Evolutionary conservation across 2,113 vertebrate genomes (phyloP), one percentile per base, ranked within the genome.

Genomic region (Pachypanchax playfairii): DNA sequence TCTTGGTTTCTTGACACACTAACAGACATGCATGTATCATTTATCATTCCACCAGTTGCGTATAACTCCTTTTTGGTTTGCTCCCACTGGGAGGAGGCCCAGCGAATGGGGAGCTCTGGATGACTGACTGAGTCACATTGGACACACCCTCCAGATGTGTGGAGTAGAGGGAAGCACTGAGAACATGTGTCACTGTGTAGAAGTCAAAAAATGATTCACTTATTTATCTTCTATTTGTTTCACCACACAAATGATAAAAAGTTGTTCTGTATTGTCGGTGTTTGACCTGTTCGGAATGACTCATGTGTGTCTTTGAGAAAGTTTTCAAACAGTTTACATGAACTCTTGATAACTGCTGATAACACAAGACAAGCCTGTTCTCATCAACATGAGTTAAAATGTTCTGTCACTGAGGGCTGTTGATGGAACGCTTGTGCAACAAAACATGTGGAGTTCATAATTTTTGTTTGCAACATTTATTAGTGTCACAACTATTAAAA

Each of bases 71-170:
- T 41, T 46, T 51, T 44, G 20, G 46, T 52, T 68, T 26, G 22
- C 48, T 36, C 55, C 66, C 65, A 57, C 29, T 65, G 79, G 72
- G 71, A 70, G 49, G 69, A 75, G 60, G 64, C 57, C 67, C 28
- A 33, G 18, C 0, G 2, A 39, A 20, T 24, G 42, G 50, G 63
- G 55, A 57, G 52, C 18, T 15, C 41, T 59, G 65, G 18, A 44
- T 43, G 43, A 62, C 61, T 66, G 73, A 62, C 64, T 70, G 52
- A 44, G 38, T 4, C 22, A 18, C 35, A 36, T 14, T 24, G 2
- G 63, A 44, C 83, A 77, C 83, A 74, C 83, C 87, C 75, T 58
- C 14, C 75, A 87, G 83, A 84, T 89, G 85, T 84, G 70, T 54
- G 36, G 50, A 43, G 46, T 6, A 73, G 25, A 76, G 57, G 68